Evolutionary conservation across 2,797 vertebrate genomes (phyloP), one percentile per base, ranked within the genome.

Genomic region (Siniperca obscura): DNA sequence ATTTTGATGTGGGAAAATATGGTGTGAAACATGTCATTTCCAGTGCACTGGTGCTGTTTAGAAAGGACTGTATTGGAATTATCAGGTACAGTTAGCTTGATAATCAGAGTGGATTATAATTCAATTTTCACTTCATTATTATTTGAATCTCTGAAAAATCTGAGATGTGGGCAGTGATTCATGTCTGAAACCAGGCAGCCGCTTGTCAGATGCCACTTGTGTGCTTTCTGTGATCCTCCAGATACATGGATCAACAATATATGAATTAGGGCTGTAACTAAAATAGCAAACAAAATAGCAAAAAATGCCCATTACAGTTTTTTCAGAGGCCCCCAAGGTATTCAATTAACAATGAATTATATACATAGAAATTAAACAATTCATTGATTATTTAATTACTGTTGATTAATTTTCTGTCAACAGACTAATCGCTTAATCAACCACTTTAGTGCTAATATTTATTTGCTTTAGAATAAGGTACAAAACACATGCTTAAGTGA

Each of bases 191-290:
- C 10, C 17, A 46, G 7, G 22, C 3, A 21, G 48, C 48, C 50
- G 0, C 17, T 27, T 30, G 48, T 66, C 1, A 66, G 19, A 6
- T 34, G 9, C 77, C 38, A 38, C 76, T 11, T 36, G 7, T 17
- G 14, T 34, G 17, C 48, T 70, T n/a, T 38, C 21, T 38, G 4
- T 40, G n/a, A 27, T 70, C 17, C 61, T 61, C 2, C 34, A 40
- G 4, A 55, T n/a, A 17, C 21, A 1, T 36, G 1, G 2, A 71
- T 77, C 27, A 27, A 2, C 27, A 38, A 2, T 17, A 17, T 30
- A 13, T 44, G 22, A 44, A 70, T 83, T 48, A 62, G 40, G 52
- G 53, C n/a, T 42, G 25, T 44, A 44, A 42, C 53, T 34, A 36
- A 61, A 61, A 36, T 3, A 61, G 30, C 19, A 59, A 13, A 30